phyloP scores from a whole-genome alignment of 1,140 invertebrate genomes.

The Periplaneta americana region DNA sequence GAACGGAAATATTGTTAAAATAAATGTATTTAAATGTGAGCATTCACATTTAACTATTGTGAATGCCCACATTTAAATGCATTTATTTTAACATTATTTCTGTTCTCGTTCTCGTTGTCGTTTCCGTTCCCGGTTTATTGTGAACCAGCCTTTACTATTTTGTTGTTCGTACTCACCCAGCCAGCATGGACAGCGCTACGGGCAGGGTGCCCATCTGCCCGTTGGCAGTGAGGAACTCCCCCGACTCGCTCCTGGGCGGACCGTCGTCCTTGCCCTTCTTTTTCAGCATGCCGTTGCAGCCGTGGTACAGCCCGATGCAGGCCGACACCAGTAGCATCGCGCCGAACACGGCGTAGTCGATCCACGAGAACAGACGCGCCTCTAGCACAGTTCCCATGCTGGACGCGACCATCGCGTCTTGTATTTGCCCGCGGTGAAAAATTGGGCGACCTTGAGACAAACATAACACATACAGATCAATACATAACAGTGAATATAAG shows the following conservation, averaged over 20 bases:
- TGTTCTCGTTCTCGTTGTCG: too few species aligned
- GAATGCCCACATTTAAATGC: too few species aligned
- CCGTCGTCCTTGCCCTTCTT: neutral
- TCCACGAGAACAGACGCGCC: constrained; percentile 9
- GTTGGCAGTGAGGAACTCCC: constrained; percentile 32
- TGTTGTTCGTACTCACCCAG: constrained; percentile 31
- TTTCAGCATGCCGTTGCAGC: constrained; percentile 32
- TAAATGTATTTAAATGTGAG: too few species aligned
- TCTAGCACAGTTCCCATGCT: neutral
- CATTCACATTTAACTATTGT: too few species aligned
- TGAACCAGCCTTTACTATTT: too few species aligned
- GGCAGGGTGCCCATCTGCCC: constrained; percentile 35
- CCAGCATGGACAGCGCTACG: constrained; percentile 38
- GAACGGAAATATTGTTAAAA: too few species aligned
- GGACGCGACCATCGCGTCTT: neutral
- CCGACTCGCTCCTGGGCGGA: constrained; percentile 2
- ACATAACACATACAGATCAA: too few species aligned
- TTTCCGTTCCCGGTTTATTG: too few species aligned
- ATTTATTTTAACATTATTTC: too few species aligned
- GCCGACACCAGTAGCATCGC: constrained; percentile 35
- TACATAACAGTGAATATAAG: too few species aligned
- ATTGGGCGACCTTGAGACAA: too few species aligned
- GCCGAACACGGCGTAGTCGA: constrained; percentile 32
- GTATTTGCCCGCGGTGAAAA: too few species aligned
- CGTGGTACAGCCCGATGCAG: constrained; percentile 42